Evolutionary conservation across 2,888 invertebrate species (phyloP).

Genomic region (Plebejus anna): DNA sequence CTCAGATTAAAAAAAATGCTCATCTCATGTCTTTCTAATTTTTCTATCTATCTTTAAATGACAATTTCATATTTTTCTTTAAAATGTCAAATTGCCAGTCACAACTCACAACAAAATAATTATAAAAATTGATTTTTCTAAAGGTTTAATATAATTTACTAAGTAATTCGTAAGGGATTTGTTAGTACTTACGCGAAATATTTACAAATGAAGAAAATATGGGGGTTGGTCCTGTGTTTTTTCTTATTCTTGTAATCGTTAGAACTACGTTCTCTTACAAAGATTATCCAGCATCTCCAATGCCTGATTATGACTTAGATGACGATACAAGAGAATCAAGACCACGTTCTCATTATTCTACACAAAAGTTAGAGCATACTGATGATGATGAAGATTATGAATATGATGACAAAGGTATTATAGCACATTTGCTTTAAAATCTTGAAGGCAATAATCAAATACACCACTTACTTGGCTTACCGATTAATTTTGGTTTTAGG

Average conservation of each 20-base stretch:
- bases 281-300: conserved; percentile 13
- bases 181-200: background rate
- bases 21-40: too few relatives aligned
- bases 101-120: conserved; percentile 43
- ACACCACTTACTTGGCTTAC: background rate
- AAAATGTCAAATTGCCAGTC: conserved; percentile 67
- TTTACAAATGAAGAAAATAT: conserved; percentile 3
- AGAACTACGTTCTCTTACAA: background rate
- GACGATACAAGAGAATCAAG: background rate
- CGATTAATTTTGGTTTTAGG: conserved; percentile 1
- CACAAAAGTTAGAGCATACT: background rate
- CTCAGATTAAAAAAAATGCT: background rate
- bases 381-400: conserved; percentile 3
- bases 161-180: background rate
- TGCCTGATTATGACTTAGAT: conserved; percentile 20
- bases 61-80: background rate
- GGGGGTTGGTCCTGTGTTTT: background rate
- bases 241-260: background rate
- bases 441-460: too few relatives aligned
- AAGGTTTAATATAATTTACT: background rate
- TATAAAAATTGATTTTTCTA: conserved; percentile 47
- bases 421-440: background rate
- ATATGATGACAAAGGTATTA: conserved; percentile 3
- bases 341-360: background rate
- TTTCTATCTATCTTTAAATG: too few relatives aligned